Conservation (phyloP, 2,113 vertebrate species). For the Hipposideros armiger region DNA sequence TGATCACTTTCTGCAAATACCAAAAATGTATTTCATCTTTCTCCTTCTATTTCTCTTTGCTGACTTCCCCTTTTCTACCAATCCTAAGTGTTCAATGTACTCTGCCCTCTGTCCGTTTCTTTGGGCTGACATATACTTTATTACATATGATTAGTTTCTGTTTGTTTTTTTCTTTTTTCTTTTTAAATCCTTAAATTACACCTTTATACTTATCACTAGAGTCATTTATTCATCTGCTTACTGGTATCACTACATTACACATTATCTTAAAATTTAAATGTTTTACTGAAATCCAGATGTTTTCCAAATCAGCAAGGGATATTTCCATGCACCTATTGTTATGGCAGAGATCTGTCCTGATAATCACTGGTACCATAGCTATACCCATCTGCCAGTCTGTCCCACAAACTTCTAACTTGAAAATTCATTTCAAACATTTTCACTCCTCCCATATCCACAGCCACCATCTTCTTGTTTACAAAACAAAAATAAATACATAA, state of each 20-base stretch:
- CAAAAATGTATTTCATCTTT: not conserved
- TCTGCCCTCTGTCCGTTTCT: not conserved
- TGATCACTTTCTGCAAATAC: not conserved
- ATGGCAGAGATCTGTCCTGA: not conserved
- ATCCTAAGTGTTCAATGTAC: not conserved
- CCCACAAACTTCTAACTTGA: not conserved
- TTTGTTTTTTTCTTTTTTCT: too few relatives aligned
- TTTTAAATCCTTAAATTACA: not conserved
- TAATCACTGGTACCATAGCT: not conserved
- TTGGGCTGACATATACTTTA: not conserved
- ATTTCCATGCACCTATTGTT: not conserved
- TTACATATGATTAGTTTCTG: not conserved
- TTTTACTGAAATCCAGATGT: not conserved
- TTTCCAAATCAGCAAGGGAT: not conserved
- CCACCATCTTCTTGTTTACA: not conserved
- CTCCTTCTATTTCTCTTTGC: not conserved
- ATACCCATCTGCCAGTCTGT: not conserved
- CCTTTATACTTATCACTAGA: not conserved
- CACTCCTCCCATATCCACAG: not conserved
- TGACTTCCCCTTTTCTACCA: not conserved
- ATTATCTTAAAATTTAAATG: not conserved
- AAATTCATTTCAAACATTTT: not conserved
- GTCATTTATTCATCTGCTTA: not conserved
- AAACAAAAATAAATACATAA: not conserved
- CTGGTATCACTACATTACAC: not conserved